Conservation (phyloP, 2,113 vertebrate genomes). For the Calyptomena viridis region DNA sequence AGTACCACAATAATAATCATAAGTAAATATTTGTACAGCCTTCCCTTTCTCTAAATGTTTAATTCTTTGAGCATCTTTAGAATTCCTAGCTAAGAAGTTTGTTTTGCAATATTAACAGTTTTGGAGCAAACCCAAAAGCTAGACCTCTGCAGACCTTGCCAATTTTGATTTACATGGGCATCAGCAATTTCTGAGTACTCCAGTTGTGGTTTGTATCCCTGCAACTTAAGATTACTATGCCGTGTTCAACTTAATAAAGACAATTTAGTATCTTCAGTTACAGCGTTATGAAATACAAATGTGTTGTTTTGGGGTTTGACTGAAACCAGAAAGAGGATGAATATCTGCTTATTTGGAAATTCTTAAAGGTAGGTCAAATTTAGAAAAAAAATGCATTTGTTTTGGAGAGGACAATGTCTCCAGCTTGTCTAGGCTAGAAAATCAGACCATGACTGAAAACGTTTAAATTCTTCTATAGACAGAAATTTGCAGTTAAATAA, state of each 20-base stretch:
- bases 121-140: conserved; percentile 16
- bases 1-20: conserved; percentile 54
- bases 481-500: conserved; percentile 5
- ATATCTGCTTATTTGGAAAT: conserved; percentile 20
- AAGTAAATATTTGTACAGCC: conserved; percentile 69
- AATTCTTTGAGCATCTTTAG: conserved; percentile 56
- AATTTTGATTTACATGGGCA: not conserved
- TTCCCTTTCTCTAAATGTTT: conserved; percentile 66
- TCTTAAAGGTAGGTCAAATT: conserved; percentile 5
- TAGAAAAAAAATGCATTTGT: not conserved
- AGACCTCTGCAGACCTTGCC: not conserved
- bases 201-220: not conserved
- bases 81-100: conserved; percentile 53
- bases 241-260: not conserved
- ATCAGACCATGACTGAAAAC: not conserved
- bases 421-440: conserved; percentile 2
- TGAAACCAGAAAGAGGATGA: conserved; percentile 28
- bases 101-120: not conserved
- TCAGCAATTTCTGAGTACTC: not conserved
- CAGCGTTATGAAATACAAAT: not conserved
- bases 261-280: not conserved
- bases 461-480: not conserved
- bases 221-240: not conserved
- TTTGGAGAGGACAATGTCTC: conserved; percentile 14
- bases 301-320: not conserved